Base-by-base conservation (phyloP, 2,888 invertebrate species). In the Andrena bicolor region DNA sequence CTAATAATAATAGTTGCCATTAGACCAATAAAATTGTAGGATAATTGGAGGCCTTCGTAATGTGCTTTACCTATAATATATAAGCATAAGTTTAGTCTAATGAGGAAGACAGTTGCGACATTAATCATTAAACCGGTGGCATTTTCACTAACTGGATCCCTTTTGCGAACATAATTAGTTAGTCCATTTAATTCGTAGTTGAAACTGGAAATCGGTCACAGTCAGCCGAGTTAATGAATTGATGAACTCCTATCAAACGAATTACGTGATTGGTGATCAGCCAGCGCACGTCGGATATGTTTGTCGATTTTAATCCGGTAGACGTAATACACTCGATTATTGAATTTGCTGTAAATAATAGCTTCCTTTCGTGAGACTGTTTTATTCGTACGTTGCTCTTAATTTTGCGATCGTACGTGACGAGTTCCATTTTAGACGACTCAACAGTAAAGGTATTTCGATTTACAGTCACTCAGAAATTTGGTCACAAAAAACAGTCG, bases 201-300 rank as follows among this genome's bases (percentile, higher is more conserved):
- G 53, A 56, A 63, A 63, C 61, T 26, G 68, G 32, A 68, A 74
- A 68, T 78, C 53, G 51, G 66, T 26, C 53, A 41, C 53, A 23
- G 63, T 63, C 75, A 26, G 48, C n/a, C 28, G 28, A 16, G 30
- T 66, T 13, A 61, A 23, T 53, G 61, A 61, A 74, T 78, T 66
- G 61, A 75, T 78, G 63, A 75, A 75, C 32, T 56, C 48, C 48
- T 63, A 78, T 41, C 61, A 32, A 68, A 75, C 68, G 48, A 10
- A 51, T 65, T 26, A 48, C 49, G 53, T 48, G 74, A 48, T 64
- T 56, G 13, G 13, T 35, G 51, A 26, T 26, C 30, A 20, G 1
- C 6, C 23, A n/a, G 30, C 13, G 10, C n/a, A 13, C 16, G 35
- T 7, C n/a, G 28, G 30, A 26, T 16, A 49, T 41, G 23, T 26